Evolutionary conservation across 1,140 invertebrate species (phyloP), one percentile per base, ranked within the genome.

Genomic region (Pentalonia nigronervosa): DNA sequence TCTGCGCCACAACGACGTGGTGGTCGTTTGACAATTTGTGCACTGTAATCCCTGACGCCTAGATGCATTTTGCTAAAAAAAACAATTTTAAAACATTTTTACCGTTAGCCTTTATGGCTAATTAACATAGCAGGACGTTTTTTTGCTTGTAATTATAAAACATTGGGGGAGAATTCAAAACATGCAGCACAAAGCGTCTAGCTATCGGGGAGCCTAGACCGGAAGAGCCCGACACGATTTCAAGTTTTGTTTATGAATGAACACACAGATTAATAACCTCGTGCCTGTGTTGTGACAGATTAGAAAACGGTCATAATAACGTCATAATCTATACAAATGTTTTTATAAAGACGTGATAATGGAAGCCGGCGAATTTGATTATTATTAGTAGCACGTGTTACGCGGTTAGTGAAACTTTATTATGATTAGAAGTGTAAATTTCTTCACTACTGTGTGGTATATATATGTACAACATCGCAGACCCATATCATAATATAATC

Each of bases 1-100:
- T 94, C 98, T 96, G 94, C 98, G 96, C 98, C 98, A 99, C 94
- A 99, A 96, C 8, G 98, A 98, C 17, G 98, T 99, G 11, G 97
- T 97, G 34, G 95, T 96, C 1, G 98, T 99, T 92, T 96, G 96
- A 95, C 99, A 99, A 95, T 99, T 99, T 94, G 97, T 97, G 96
- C 99, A 99, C 90, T 96, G 96, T 94, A 98, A 96, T 89, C 98
- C 98, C 23, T 97, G 96, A 94, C 98, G 96, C 95, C 97, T 96
- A 41, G 97, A 96, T 41, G 97, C 97, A 94, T 96, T 96, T 97
- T 97, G 95, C 91, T 94, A 94, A 67, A 76, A 41, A 20, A 94
- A 45, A n/a, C 30, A 36, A 53, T 11, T 50, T n/a, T 8, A 87
- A 87, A 48, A 87, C 1, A 84, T 41, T 45, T 45, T 86, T 30